Base-by-base conservation (phyloP, 92 coral and sea anemone genomes). In the Parazoanthus darwini region DNA sequence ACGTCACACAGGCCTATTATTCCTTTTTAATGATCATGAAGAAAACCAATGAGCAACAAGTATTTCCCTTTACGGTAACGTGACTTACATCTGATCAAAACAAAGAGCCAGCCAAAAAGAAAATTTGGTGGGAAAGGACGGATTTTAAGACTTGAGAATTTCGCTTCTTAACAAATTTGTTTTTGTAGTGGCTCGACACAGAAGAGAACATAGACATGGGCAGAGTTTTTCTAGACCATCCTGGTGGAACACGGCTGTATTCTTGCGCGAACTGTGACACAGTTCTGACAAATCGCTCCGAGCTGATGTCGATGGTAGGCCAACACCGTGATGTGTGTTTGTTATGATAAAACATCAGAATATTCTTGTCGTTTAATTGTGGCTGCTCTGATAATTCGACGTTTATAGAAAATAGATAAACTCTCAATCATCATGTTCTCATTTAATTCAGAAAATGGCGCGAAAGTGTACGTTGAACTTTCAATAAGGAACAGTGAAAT, bases 241-340 rank as follows among this genome's bases (percentile, higher is more conserved):
- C 99, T 56, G 99, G 99, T 50, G 99, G 99, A 39, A 78, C 94
- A 43, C 92, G 96, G 79, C 92, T 97, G 71, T 97, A 97, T 95
- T 97, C 99, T 76, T 95, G 99, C 39, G 99, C 99, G 73, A 95
- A 97, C 85, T 97, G 99, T 78, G 99, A 97, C 91, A 97, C 99
- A 33, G 98, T 94, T 59, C 94, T 97, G 96, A 97, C 99, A 91
- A 97, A 97, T 93, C 96, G 98, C 88, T 92, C 99, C 23, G 92
- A 94, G 88, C 93, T 97, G 54, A 94, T 94, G 77, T 97, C 99
- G 26, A 97, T 97, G 99, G 99, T 97, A 88, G 63, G 98, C 33
- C 33, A 89, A 36, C 50, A 33, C 81, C 22, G 42, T 50, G 76
- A 42, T 85, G 76, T 66, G 85, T 88, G 59, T 74, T 56, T 91